Conservation (phyloP, 2,888 invertebrate species). For the Omphaloscelis lunosa region DNA sequence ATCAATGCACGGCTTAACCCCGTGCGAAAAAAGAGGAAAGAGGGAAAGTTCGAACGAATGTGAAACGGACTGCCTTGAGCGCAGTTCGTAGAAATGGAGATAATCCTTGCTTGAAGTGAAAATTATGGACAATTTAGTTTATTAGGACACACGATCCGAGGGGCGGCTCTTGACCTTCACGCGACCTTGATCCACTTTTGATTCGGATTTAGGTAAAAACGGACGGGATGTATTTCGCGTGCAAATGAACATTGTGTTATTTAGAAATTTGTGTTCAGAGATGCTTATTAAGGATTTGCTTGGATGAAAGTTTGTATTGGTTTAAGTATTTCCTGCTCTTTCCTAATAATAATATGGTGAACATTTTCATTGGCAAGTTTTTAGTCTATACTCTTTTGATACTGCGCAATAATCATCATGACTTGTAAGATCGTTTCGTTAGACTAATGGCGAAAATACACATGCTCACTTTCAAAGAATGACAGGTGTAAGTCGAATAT, state of each 20-base stretch:
- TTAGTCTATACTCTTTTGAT: not conserved
- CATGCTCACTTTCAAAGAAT: not conserved
- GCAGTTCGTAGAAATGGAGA: not conserved
- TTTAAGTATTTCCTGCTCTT: not conserved
- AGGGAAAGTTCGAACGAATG: not conserved
- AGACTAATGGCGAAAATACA: too few relatives aligned
- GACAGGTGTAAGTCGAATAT: not conserved
- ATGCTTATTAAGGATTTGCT: not conserved
- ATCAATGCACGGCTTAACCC: slow-evolving; percentile 1
- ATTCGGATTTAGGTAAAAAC: slow-evolving; percentile 30
- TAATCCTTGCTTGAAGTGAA: slow-evolving; percentile 21
- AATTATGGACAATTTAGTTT: slow-evolving; percentile 38
- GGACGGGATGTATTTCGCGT: slow-evolving; percentile 1
- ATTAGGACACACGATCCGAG: slow-evolving; percentile 38
- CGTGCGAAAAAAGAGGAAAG: not conserved
- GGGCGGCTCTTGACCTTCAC: slow-evolving; percentile 48
- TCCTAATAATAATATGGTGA: too few relatives aligned
- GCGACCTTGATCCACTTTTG: slow-evolving; percentile 52
- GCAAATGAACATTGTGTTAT: not conserved
- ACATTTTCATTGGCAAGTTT: not conserved
- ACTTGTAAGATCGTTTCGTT: not conserved
- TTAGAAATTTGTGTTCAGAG: not conserved
- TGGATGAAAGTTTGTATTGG: not conserved
- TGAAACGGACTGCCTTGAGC: not conserved
- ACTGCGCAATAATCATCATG: not conserved